Base-by-base conservation (phyloP, 2,113 vertebrate species). In the Nothobranchius furzeri region DNA sequence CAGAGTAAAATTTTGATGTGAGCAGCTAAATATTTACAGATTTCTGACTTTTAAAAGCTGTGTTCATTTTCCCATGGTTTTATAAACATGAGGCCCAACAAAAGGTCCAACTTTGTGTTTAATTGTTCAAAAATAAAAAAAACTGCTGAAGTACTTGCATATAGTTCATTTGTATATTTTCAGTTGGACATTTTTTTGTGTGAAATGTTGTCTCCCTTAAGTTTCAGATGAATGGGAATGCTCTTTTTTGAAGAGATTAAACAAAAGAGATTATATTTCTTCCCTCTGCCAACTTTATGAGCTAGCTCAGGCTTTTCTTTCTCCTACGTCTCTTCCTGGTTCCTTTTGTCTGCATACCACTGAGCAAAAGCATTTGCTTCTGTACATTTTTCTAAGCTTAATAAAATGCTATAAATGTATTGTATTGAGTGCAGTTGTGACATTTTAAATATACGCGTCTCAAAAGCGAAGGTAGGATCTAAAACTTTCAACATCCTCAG, bases 401-500 rank as follows among this genome's bases (percentile, higher is more conserved):
- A 50, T 30, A n/a, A 64, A 48, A 57, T 11, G 36, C 13, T 10
- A 51, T 30, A n/a, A 50, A 62, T 37, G 25, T 20, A 20, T 24
- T 47, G 49, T 36, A 56, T 64, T 68, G 48, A 46, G 0, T 49
- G 40, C 17, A 25, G n/a, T 15, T 59, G 12, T 70, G 58, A 63
- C 35, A 56, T 30, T 9, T 35, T 43, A 53, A 30, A 52, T 64
- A 37, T 6, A 24, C 64, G 50, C 17, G 43, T 68, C 61, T 51
- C 47, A 3, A 42, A 50, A 43, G 45, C 45, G 48, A n/a, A 63
- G 20, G 17, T 45, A 25, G 43, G 24, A 47, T 69, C 8, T 12
- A 4, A 45, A 20, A 61, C 58, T 30, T 60, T 60, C 20, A 47
- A 60, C 24, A 30, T 57, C 43, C 43, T 45, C 55, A 42, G 8